A percentile compares a stretch with the other conserved stretches of the same genome.
phyloP scores from a whole-genome alignment of 2,113 vertebrate species.

The Tretioscincus oriximinensis region DNA sequence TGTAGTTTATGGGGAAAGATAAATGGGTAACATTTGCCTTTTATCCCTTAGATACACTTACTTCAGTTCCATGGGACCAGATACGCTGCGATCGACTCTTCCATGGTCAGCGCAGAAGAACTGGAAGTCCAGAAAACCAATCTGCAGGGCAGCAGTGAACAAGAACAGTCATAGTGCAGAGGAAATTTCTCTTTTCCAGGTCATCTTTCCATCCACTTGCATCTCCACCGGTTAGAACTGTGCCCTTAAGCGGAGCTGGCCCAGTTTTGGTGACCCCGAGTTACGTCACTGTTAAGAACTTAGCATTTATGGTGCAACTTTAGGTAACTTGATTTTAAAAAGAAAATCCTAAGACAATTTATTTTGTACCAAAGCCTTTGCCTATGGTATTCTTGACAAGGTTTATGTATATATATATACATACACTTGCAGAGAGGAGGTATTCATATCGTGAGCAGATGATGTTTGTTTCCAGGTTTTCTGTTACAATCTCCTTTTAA shows the following conservation, averaged over 20 bases:
- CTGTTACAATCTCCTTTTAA: slow-evolving; percentile 53
- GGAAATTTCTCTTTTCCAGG: neutral
- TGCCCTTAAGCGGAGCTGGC: slow-evolving; percentile 51
- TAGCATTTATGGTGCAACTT: slow-evolving; percentile 57
- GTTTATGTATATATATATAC: neutral
- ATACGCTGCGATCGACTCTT: slow-evolving; percentile 89
- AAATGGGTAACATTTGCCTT: neutral
- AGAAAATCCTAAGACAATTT: slow-evolving; percentile 38
- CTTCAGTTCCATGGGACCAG: slow-evolving; percentile 94
- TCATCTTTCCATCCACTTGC: slow-evolving; percentile 45
- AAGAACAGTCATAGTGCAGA: slow-evolving; percentile 71
- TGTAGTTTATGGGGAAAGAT: too few species aligned
- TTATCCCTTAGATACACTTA: slow-evolving; percentile 83
- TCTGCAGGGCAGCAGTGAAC: slow-evolving; percentile 64
- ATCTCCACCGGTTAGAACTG: slow-evolving; percentile 54
- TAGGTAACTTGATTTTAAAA: slow-evolving; percentile 48
- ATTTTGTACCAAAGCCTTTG: slow-evolving; percentile 75
- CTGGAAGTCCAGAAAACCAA: slow-evolving; percentile 86
- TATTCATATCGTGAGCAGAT: neutral
- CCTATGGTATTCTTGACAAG: slow-evolving; percentile 52
- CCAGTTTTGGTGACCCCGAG: neutral
- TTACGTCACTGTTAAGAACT: slow-evolving; percentile 16
- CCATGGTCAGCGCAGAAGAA: slow-evolving; percentile 91
- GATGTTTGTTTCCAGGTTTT: slow-evolving; percentile 42
- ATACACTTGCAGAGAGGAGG: slow-evolving; percentile 20